Conservation (phyloP, 2,113 vertebrate species). For the Dasypus novemcinctus region DNA sequence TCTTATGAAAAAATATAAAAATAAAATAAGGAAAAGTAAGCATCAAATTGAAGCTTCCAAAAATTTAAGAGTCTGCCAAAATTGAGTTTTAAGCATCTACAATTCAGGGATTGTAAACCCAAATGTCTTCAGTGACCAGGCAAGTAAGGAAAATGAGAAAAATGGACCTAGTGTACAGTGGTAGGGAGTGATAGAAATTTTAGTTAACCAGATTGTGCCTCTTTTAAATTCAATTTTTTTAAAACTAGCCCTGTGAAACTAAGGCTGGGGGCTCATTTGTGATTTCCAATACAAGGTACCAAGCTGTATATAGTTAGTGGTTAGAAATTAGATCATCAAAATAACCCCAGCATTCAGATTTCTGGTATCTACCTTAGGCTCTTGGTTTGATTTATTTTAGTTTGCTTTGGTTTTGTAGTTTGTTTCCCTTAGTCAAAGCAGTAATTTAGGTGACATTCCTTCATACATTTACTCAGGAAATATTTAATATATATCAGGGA, state of each 20-base stretch:
- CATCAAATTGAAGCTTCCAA: background rate
- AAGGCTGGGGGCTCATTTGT: background rate
- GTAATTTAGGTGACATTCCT: background rate
- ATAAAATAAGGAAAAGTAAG: background rate
- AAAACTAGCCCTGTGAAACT: background rate
- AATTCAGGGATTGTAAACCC: background rate
- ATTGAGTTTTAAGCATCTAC: background rate
- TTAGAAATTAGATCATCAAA: background rate
- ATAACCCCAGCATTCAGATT: background rate
- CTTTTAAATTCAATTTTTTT: background rate
- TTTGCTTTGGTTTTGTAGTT: background rate
- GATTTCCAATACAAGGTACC: background rate
- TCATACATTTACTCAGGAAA: background rate
- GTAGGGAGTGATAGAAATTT: background rate
- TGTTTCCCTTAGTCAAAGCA: background rate
- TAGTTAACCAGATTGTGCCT: background rate
- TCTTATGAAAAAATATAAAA: slow-evolving; percentile 8
- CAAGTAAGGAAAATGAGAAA: background rate
- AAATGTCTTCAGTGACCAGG: background rate
- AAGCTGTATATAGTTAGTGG: background rate
- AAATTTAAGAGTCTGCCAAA: background rate
- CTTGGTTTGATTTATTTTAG: background rate
- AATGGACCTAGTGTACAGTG: background rate
- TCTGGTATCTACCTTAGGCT: background rate
- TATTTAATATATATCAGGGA: background rate